Conservation (phyloP, 1,140 invertebrate genomes). For the Stratiolaelaps scimitus region DNA sequence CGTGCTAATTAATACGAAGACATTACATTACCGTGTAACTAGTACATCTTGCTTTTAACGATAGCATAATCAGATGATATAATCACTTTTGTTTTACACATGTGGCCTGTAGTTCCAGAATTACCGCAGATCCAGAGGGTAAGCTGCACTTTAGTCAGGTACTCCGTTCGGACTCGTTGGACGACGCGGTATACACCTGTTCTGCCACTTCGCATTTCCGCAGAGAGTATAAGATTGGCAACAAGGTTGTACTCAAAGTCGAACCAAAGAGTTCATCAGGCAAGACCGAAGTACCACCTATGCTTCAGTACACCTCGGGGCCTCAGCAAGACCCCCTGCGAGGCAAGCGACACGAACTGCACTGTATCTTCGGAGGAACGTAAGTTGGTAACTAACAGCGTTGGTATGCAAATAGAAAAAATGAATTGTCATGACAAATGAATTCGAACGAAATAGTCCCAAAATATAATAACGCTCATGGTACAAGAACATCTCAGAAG, state of each 20-base stretch:
- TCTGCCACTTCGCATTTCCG: slow-evolving; percentile 66
- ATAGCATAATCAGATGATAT: slow-evolving; percentile 8
- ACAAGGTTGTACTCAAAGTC: slow-evolving; percentile 60
- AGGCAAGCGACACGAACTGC: slow-evolving; percentile 65
- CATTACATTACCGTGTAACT: too few species aligned
- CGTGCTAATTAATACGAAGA: too few species aligned
- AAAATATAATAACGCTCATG: too few species aligned
- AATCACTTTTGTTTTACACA: slow-evolving; percentile 21
- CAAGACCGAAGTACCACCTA: slow-evolving; percentile 61
- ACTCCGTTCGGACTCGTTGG: slow-evolving; percentile 63
- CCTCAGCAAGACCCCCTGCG: slow-evolving; percentile 69
- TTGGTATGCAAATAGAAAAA: too few species aligned
- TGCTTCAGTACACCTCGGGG: slow-evolving; percentile 64
- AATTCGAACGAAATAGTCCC: too few species aligned
- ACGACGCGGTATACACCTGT: slow-evolving; percentile 66
- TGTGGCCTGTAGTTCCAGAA: slow-evolving; percentile 50
- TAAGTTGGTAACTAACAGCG: slow-evolving; percentile 45
- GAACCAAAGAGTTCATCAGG: slow-evolving; percentile 45
- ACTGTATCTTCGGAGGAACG: slow-evolving; percentile 81
- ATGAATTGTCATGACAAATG: too few species aligned
- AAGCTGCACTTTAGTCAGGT: slow-evolving; percentile 88
- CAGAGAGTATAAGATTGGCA: slow-evolving; percentile 65
- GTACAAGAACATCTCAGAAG: too few species aligned
- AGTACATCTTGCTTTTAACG: not conserved
- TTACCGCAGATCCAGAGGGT: slow-evolving; percentile 84